A percentile compares a stretch with the other conserved stretches of the same genome.
Conservation (phyloP, 2,113 vertebrate species). For the Cyphomyrus discorhynchus region DNA sequence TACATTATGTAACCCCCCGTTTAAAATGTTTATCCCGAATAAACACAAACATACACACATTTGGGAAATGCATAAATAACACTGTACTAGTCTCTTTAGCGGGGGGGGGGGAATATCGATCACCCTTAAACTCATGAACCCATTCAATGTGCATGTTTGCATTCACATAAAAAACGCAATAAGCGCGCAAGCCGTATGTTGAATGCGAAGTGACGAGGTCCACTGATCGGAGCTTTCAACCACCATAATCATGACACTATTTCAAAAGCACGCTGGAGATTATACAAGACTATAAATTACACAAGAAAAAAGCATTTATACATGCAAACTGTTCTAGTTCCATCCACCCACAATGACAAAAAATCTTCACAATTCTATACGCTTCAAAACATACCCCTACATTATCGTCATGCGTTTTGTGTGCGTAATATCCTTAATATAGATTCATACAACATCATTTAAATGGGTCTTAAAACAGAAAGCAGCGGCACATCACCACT, state of each 20-base stretch:
- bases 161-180: neutral
- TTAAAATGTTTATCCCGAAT: neutral
- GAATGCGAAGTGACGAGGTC: neutral
- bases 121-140: neutral
- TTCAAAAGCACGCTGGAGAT: neutral
- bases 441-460: neutral
- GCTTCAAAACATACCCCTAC: neutral
- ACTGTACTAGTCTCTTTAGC: neutral
- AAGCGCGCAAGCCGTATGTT: constrained; percentile 4
- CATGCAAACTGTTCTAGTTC: neutral
- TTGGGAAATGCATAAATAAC: neutral
- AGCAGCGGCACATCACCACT: constrained; percentile 7
- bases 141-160: neutral
- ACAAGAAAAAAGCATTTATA: neutral
- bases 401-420: neutral
- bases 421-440: neutral
- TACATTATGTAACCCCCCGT: constrained; percentile 21
- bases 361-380: neutral
- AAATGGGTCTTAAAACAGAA: neutral
- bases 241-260: neutral
- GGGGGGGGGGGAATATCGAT: neutral
- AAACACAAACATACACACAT: neutral
- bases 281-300: neutral
- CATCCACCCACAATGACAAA: neutral
- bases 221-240: neutral